phyloP scores from a whole-genome alignment of 2,797 vertebrate genomes.

The Fistularia commersonii region DNA sequence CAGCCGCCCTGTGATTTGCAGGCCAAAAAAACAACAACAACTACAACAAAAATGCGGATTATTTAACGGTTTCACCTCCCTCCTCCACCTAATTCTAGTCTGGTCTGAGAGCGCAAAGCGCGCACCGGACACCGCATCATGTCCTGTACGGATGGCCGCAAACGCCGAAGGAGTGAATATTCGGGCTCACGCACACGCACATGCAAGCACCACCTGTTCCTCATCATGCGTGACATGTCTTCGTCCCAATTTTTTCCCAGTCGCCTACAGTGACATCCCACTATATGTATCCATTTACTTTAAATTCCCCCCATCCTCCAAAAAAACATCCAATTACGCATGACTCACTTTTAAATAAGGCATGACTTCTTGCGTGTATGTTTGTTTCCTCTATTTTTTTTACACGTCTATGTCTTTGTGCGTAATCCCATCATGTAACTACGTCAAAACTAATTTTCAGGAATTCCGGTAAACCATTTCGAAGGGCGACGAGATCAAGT shows the following conservation, averaged over 20 bases:
- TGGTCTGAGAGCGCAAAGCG: constrained; percentile 35
- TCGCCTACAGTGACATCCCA: no score
- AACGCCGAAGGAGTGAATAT: constrained; percentile 66
- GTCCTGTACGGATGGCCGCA: constrained; percentile 49
- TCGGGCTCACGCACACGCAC: constrained; percentile 17
- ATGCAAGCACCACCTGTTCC: constrained; percentile 52
- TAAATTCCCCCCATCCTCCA: no score
- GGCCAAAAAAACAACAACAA: constrained; percentile 12
- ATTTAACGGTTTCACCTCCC: constrained; percentile 24
- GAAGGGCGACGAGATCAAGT: no score
- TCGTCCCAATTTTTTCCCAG: no score
- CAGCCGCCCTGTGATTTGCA: constrained; percentile 30
- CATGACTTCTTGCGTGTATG: neutral
- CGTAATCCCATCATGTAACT: no score
- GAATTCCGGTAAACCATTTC: no score
- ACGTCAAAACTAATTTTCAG: no score
- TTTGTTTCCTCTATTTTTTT: no score
- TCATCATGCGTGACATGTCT: constrained; percentile 32
- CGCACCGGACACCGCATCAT: constrained; percentile 53
- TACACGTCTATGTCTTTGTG: no score
- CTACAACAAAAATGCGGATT: constrained; percentile 31
- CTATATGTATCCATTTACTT: no score
- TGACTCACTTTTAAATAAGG: constrained; percentile 42
- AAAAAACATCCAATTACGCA: constrained; percentile 12
- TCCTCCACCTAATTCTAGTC: constrained; percentile 6